These are phyloP conservation scores for Ctenochaetus hawaiiensis DNA, from an alignment of 2,797 vertebrate species.

Conservation along the genomic window DNA sequence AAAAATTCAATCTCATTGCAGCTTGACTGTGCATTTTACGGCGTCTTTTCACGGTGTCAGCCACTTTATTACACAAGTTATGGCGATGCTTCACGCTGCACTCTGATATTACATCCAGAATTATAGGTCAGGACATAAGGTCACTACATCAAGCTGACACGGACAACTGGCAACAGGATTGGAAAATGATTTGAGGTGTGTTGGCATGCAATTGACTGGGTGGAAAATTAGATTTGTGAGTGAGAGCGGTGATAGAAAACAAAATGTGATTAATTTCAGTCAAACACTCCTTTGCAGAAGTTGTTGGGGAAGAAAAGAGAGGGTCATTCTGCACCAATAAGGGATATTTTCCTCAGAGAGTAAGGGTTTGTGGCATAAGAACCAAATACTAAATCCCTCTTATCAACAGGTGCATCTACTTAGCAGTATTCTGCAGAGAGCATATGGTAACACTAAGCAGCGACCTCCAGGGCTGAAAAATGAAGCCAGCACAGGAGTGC, in stretches of 20 bases:
- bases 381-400: conserved; percentile 6
- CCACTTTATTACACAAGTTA: conserved; percentile 21
- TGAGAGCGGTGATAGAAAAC: conserved; percentile 32
- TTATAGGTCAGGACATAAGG: conserved; percentile 51
- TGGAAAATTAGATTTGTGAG: conserved; percentile 60
- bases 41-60: conserved; percentile 44
- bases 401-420: conserved; percentile 1
- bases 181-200: conserved; percentile 67
- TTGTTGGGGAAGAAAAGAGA: conserved; percentile 19
- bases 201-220: conserved; percentile 2
- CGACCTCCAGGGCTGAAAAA: too few relatives aligned
- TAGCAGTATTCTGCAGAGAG: conserved; percentile 27
- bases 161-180: conserved; percentile 44
- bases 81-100: conserved; percentile 8
- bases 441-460: conserved; percentile 5
- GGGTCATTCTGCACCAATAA: background rate
- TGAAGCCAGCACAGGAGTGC: too few relatives aligned
- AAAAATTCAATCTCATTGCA: conserved; percentile 12
- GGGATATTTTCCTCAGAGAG: background rate
- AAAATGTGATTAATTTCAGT: conserved; percentile 22
- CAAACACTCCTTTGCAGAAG: conserved; percentile 11
- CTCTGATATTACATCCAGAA: conserved; percentile 38
- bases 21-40: conserved; percentile 46
- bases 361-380: background rate
- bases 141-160: conserved; percentile 55